Percentiles rank a stretch among this genome's conserved stretches.
Conservation (phyloP, 2,797 vertebrate genomes). For the Sandelia bainsii region DNA sequence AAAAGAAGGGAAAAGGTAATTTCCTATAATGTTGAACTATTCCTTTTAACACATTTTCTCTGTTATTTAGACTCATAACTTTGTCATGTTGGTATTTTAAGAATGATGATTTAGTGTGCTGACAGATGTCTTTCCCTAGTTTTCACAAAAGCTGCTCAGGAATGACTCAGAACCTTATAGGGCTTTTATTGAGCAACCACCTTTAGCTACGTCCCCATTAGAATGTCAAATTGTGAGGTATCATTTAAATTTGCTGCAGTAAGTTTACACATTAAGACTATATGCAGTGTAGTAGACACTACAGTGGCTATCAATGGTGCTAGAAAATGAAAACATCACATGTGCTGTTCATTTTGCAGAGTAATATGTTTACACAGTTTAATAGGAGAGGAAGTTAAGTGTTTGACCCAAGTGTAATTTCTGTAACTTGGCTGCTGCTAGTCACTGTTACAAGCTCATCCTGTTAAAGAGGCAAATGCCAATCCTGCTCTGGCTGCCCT, state of each 20-base stretch:
- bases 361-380: slow-evolving; percentile 6
- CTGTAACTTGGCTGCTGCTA: neutral
- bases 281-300: neutral
- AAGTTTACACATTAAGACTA: neutral
- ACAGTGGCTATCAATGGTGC: neutral
- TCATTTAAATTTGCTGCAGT: slow-evolving; percentile 20
- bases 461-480: neutral
- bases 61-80: neutral
- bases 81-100: neutral
- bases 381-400: slow-evolving; percentile 17
- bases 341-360: slow-evolving; percentile 12
- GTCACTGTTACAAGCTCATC: neutral
- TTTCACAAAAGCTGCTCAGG: neutral
- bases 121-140: neutral
- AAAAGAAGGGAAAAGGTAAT: too few species aligned
- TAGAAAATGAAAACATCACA: slow-evolving; percentile 12
- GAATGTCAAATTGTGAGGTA: neutral
- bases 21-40: too few species aligned
- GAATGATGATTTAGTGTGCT: neutral
- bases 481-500: slow-evolving; percentile 17
- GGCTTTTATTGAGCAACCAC: neutral
- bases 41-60: too few species aligned
- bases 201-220: slow-evolving; percentile 8
- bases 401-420: slow-evolving; percentile 3
- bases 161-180: neutral